Evolutionary conservation across 2,797 vertebrate genomes (phyloP), one percentile per base, ranked within the genome.

Genomic region (Microtus obscurus): DNA sequence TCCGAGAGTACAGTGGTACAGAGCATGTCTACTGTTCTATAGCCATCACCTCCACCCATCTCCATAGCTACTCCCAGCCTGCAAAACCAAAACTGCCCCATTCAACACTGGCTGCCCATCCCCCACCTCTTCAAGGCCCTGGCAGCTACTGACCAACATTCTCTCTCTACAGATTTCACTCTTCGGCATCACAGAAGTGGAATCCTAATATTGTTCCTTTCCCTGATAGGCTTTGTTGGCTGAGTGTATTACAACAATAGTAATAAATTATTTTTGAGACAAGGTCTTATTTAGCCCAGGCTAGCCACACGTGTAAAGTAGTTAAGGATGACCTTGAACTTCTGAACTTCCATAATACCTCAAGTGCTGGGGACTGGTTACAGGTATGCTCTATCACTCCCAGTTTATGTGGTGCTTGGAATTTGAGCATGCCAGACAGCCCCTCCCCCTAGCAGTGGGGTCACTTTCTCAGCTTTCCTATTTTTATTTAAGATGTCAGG

Each of bases 21-120:
- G 74, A 74, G 17, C 1, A 14, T 34, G 37, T 73, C 51, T 17
- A 27, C 13, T 71, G 34, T 19, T 53, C n/a, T 40, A 34, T 29
- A 53, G 12, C 10, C 0, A 0, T 82, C 2, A 6, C 25, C 11
- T 12, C 29, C 5, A 13, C 29, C 71, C n/a, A 25, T 17, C 69
- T 45, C 34, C 16, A n/a, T 21, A 61, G 16, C 37, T 2, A 5
- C 65, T 59, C 43, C 40, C 65, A 37, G 31, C 61, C 45, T 19
- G 53, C 37, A 85, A 61, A 65, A 67, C 17, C 13, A 31, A 34
- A 91, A 37, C 37, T 61, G 81, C 29, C 17, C 63, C 13, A 12
- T 21, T 29, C 23, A 87, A 73, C 48, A 29, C 85, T 83, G 27
- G 63, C 74, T 71, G 13, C 6, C 78, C 2, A 2, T 40, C 61